Base-by-base conservation (phyloP, 2,888 invertebrate species). In the Pomacea canaliculata region DNA sequence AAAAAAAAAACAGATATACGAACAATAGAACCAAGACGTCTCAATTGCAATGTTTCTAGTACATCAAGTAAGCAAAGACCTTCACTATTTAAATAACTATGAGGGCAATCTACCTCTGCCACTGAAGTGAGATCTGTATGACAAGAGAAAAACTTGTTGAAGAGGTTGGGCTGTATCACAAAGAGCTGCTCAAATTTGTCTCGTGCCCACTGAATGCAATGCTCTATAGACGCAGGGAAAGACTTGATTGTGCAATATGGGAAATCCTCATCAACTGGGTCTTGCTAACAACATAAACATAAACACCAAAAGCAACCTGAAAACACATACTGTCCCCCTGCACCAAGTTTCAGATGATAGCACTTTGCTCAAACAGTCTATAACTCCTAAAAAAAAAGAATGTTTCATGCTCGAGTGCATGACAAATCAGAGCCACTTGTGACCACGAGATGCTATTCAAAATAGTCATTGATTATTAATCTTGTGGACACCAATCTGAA, bases 181-280 rank as follows among this genome's bases (percentile, higher is more conserved):
- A 91, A 91, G n/a, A 87, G 82, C 77, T 89, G 90, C 81, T 91
- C 90, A 86, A 91, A 91, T 90, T 91, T 91, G 79, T 91, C 91
- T 80, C 91, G 84, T 12, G 91, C 91, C 92, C 92, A 92, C 80
- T 92, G 90, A 73, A 92, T 90, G 83, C 91, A 91, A 82, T 92
- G 92, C 80, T 92, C 91, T 71, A 91, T 89, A 67, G 85, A 85
- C 62, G 89, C 87, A 59, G 92, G 92, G 81, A 92, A 92, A 73
- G 91, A 90, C 83, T 91, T 91, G n/a, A 91, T 82, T 10, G 91
- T 91, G 82, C 91, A 92, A 84, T 90, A 91, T 0, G 91, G 91
- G 37, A 89, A 86, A 79, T 90, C 89, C 73, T 89, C 86, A 79
- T 91, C 91, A 8, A 83, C 84, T 0, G 91, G 91, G 79, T 91